These are phyloP conservation scores for Danio kyathit DNA, from an alignment of 2,797 vertebrate genomes.

Conservation along the genomic window DNA sequence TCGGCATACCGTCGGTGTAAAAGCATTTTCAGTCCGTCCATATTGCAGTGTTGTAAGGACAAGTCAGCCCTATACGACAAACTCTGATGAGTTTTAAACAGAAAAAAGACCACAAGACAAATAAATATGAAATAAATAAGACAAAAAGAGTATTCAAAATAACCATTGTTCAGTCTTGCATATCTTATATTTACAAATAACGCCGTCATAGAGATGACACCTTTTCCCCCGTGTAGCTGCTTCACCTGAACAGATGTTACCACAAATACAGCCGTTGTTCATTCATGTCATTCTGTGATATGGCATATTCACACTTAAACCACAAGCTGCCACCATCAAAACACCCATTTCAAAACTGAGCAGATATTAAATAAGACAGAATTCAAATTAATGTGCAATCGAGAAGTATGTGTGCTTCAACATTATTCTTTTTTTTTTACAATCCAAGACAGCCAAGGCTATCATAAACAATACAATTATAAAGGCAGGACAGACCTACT, in stretches of 20 bases:
- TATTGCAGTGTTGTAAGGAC: slow-evolving; percentile 45
- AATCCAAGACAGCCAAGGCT: not conserved
- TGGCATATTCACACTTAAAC: slow-evolving; percentile 26
- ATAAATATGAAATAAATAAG: slow-evolving; percentile 67
- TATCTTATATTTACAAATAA: slow-evolving; percentile 59
- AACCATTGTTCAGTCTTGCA: slow-evolving; percentile 46
- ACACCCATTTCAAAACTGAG: not conserved
- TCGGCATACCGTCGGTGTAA: slow-evolving; percentile 31
- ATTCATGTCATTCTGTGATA: slow-evolving; percentile 16
- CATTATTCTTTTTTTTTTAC: not conserved
- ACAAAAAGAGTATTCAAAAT: slow-evolving; percentile 51
- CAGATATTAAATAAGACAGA: not conserved
- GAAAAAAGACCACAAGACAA: slow-evolving; percentile 39
- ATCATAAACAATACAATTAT: not conserved
- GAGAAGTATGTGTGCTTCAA: slow-evolving; percentile 18
- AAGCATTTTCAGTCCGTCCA: slow-evolving; percentile 27
- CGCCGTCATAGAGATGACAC: slow-evolving; percentile 20
- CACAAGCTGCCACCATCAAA: slow-evolving; percentile 49
- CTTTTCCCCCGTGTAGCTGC: not conserved
- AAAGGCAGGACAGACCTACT: not conserved
- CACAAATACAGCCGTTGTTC: slow-evolving; percentile 16
- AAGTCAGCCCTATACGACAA: not conserved
- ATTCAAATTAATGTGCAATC: slow-evolving; percentile 2
- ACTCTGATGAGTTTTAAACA: slow-evolving; percentile 19
- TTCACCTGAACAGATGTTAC: slow-evolving; percentile 10